Percentiles rank a stretch among this genome's conserved stretches.
Evolutionary conservation across 2,797 vertebrate species (phyloP).

Genomic region (Crenichthys baileyi): DNA sequence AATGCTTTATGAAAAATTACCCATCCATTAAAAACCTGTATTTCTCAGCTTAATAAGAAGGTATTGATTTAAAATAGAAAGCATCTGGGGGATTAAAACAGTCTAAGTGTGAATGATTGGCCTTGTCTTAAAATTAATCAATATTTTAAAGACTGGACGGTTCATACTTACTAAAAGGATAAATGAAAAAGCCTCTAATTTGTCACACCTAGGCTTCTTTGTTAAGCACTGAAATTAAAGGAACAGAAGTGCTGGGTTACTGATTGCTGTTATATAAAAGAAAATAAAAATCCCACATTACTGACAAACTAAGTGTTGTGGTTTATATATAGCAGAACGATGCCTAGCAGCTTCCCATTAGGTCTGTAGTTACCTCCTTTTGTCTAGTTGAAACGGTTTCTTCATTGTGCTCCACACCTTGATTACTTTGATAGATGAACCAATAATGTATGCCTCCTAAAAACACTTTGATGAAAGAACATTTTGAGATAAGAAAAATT

Average conservation of each 20-base stretch:
- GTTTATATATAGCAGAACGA: neutral
- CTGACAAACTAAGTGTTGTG: too few relatives aligned
- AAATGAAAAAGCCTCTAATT: neutral
- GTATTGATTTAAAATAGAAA: neutral
- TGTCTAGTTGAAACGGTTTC: constrained; percentile 1
- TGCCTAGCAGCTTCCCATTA: neutral
- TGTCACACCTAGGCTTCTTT: neutral
- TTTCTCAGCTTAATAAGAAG: neutral
- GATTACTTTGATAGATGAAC: constrained; percentile 27
- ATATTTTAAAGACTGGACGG: neutral
- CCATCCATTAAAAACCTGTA: neutral
- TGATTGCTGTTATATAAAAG: neutral
- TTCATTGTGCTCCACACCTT: constrained; percentile 14
- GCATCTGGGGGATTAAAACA: neutral
- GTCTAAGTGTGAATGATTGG: neutral
- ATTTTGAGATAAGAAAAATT: constrained; percentile 21
- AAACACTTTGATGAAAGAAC: constrained; percentile 21
- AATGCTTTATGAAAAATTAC: neutral
- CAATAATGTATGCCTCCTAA: constrained; percentile 12
- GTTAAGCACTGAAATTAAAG: neutral
- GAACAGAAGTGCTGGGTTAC: neutral
- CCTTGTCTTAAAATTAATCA: neutral
- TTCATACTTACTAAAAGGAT: neutral
- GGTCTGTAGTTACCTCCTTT: constrained; percentile 1
- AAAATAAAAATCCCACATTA: neutral